phyloP scores from a whole-genome alignment of 2,113 vertebrate species.

The Alouatta palliata region DNA sequence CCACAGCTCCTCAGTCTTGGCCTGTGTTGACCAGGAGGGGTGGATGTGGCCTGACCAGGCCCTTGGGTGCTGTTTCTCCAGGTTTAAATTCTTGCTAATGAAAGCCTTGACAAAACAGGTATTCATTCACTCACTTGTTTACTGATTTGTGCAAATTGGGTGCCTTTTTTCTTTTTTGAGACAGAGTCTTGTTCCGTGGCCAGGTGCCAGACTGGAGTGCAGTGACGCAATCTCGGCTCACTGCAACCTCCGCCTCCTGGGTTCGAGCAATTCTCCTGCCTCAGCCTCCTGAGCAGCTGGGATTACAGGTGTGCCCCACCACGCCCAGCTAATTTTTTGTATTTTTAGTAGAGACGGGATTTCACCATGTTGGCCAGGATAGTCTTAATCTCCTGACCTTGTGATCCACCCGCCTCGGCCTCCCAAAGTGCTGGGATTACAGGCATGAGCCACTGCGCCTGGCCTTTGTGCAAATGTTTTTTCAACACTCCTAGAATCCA shows the following conservation, averaged over 20 bases:
- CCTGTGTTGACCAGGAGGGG: not conserved
- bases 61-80: not conserved
- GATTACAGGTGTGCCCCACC: no score
- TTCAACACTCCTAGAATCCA: not conserved
- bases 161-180: not conserved
- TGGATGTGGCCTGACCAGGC: not conserved
- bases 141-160: not conserved
- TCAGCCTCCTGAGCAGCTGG: no score
- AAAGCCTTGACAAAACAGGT: not conserved
- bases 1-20: not conserved
- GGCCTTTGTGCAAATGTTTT: not conserved
- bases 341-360: not conserved
- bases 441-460: not conserved
- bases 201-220: no score
- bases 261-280: no score
- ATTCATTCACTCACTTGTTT: not conserved
- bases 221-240: no score
- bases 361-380: not conserved
- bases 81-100: not conserved
- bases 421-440: not conserved
- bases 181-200: no score
- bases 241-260: no score
- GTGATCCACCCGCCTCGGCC: not conserved
- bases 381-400: not conserved
- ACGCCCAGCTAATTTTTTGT: no score